Evolutionary conservation across 2,113 vertebrate genomes (phyloP).

Genomic region (Dipodomys stephensi): DNA sequence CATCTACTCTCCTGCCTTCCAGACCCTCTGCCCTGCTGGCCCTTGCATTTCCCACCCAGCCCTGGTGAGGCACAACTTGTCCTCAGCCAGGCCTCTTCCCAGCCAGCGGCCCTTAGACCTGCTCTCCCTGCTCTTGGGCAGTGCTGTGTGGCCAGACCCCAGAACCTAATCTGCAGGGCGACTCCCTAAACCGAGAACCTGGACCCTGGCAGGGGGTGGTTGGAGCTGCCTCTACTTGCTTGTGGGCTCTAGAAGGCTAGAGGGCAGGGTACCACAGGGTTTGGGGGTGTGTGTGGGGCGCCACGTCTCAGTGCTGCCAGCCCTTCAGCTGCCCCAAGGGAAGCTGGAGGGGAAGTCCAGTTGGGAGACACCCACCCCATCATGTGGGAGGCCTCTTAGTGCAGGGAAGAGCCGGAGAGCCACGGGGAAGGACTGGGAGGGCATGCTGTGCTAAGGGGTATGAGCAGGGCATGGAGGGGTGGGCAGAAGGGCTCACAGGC

Average conservation of each 20-base stretch:
- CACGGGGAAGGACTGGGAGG: background rate
- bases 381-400: background rate
- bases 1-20: background rate
- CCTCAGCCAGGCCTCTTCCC: background rate
- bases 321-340: too few relatives aligned
- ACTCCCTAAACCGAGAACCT: background rate
- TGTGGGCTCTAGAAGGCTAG: background rate
- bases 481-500: background rate
- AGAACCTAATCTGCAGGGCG: background rate
- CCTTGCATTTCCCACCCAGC: background rate
- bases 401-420: background rate
- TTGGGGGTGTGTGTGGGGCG: background rate
- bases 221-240: accelerated
- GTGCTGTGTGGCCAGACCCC: background rate
- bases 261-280: background rate
- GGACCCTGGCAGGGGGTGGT: accelerated
- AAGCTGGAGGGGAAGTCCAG: too few relatives aligned
- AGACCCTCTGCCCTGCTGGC: too few relatives aligned
- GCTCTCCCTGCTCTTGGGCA: background rate
- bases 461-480: background rate
- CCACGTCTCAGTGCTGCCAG: background rate
- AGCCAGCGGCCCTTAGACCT: background rate
- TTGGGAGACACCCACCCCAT: background rate
- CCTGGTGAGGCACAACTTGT: background rate
- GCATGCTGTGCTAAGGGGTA: too few relatives aligned